Evolutionary conservation across 2,888 invertebrate species (phyloP).

Genomic region (Monochamus alternatus): DNA sequence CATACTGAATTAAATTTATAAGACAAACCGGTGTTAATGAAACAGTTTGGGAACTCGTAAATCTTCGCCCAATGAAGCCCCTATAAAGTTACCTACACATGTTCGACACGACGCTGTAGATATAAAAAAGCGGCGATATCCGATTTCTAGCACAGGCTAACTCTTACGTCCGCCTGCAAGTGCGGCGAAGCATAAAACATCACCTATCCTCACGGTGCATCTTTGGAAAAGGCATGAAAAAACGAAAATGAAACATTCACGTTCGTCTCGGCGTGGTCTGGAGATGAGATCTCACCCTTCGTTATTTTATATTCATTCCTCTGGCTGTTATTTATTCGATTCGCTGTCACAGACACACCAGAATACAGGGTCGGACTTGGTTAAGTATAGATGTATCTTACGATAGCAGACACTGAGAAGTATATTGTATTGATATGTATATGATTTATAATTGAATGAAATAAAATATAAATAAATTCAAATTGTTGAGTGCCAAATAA

Average conservation of each 20-base stretch:
- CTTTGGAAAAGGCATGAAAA: constrained; percentile 37
- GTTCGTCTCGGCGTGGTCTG: constrained; percentile 39
- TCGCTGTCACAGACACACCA: constrained; percentile 38
- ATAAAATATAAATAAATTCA: no score
- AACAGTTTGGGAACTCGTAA: constrained; percentile 2
- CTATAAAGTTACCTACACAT: constrained; percentile 29
- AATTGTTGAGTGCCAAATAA: no score
- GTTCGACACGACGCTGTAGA: constrained; percentile 14
- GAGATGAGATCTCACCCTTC: constrained; percentile 47
- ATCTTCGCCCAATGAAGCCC: constrained; percentile 12
- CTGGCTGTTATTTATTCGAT: constrained; percentile 50
- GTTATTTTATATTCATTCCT: constrained; percentile 51
- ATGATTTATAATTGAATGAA: no score
- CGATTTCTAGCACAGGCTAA: constrained; percentile 39
- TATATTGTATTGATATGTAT: no score
- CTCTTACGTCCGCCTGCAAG: constrained; percentile 30
- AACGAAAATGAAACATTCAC: constrained; percentile 40
- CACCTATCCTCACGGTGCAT: constrained; percentile 41
- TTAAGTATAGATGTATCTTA: background rate
- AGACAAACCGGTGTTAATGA: background rate
- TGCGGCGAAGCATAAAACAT: constrained; percentile 39
- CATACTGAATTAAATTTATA: background rate
- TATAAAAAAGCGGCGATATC: constrained; percentile 35
- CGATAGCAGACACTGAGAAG: no score
- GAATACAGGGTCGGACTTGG: constrained; percentile 9